Base-by-base conservation (phyloP, 2,113 vertebrate genomes). In the Danio rerio region DNA sequence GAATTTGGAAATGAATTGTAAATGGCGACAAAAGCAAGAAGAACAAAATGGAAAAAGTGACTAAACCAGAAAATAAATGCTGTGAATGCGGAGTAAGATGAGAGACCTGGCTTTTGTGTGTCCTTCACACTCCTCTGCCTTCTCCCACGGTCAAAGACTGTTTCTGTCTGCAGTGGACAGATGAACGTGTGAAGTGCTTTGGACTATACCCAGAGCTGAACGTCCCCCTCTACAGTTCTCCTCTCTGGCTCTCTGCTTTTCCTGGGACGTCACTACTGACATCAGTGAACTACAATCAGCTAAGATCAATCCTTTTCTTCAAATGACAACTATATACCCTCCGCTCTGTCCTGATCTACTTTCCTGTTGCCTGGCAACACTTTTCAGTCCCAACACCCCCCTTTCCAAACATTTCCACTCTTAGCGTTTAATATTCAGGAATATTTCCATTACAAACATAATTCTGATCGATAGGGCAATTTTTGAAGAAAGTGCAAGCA, bases 301-400 rank as follows among this genome's bases (percentile, higher is more conserved):
- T 43, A 63, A 62, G 82, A 86, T 83, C 90, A 90, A 90, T 89
- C 79, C 80, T 82, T 59, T 66, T 77, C 82, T 73, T 70, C 53
- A 83, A 79, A 81, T 83, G 83, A 87, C 80, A 78, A 69, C 53
- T 55, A 73, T 65, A 71, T 66, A 75, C 72, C 47, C 81, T 63
- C 75, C 79, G 50, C 52, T 45, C 62, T 6, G 66, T 85, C 87
- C 88, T 88, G 85, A 80, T 86, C 87, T 84, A 88, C 75, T 87
- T 82, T 81, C 16, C 77, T 72, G 89, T 87, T 88, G 83, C 86
- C 77, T 80, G 82, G 85, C 85, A 89, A 88, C 83, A 9, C 53
- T 88, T 86, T 90, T 73, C 65, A 42, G 56, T 58, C 75, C 72
- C 56, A 56, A 9, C 52, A 77, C 47, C 75, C 69, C 61, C 56